Evolutionary conservation across 2,797 vertebrate genomes (phyloP).

Genomic region (Silurus lanzhouensis): DNA sequence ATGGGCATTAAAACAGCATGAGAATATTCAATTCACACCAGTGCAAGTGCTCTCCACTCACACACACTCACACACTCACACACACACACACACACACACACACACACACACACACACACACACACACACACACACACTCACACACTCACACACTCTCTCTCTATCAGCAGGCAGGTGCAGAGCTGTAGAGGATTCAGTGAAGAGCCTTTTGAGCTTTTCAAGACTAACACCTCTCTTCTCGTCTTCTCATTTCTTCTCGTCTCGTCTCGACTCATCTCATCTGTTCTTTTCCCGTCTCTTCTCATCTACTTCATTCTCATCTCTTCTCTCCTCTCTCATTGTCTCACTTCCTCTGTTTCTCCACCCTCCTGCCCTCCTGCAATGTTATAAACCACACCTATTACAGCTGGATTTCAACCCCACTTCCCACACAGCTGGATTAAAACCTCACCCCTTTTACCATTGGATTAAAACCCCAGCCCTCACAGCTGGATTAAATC

Average conservation of each 20-base stretch:
- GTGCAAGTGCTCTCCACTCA: neutral
- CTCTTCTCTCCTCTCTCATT: neutral
- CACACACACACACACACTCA: neutral
- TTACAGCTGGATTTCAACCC: neutral
- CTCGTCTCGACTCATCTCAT: neutral
- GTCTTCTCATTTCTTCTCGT: neutral
- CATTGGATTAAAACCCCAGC: too few species aligned
- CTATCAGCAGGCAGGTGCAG: slow-evolving; percentile 19
- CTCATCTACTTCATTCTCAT: too few species aligned
- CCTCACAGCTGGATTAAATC: too few species aligned
- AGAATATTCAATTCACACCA: slow-evolving; percentile 31
- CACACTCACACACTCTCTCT: neutral
- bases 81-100: neutral
- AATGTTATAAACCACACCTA: too few species aligned
- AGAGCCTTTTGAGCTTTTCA: slow-evolving; percentile 4
- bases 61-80: neutral
- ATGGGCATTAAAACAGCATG: neutral
- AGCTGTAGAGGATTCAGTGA: slow-evolving; percentile 23
- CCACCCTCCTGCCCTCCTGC: too few species aligned
- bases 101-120: slow-evolving; percentile 17
- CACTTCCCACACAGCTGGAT: too few species aligned
- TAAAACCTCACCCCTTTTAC: too few species aligned
- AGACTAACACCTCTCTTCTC: slow-evolving; percentile 6
- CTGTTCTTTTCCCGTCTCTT: too few species aligned
- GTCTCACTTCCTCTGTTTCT: neutral